Evolutionary conservation across 2,888 invertebrate genomes (phyloP).

Genomic region (Rhagonycha lutea): DNA sequence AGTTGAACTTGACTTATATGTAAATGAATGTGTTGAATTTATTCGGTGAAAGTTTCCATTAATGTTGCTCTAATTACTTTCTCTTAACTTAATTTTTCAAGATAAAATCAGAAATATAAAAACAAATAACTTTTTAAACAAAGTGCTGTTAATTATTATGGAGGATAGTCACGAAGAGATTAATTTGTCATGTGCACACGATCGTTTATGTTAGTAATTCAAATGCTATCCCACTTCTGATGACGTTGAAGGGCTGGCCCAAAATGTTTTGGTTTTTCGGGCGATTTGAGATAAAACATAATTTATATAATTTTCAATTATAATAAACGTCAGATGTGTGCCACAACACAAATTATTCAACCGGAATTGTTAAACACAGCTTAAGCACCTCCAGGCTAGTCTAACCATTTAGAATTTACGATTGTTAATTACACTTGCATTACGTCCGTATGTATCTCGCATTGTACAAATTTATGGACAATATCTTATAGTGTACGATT

Average conservation of each 20-base stretch:
- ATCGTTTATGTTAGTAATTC: neutral
- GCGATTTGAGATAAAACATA: neutral
- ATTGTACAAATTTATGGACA: neutral
- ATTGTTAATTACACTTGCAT: conserved; percentile 4
- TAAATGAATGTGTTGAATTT: neutral
- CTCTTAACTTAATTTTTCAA: neutral
- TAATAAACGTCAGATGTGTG: neutral
- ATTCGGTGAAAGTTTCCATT: neutral
- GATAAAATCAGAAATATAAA: neutral
- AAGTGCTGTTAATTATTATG: neutral
- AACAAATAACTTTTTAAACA: neutral
- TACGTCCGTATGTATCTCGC: neutral
- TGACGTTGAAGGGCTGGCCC: neutral
- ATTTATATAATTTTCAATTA: neutral
- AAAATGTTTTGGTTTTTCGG: neutral
- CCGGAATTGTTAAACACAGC: neutral
- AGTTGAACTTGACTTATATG: neutral
- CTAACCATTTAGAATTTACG: neutral
- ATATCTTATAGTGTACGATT: conserved; percentile 1
- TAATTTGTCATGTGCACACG: neutral
- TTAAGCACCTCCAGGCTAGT: neutral
- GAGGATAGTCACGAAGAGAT: neutral
- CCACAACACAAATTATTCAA: neutral
- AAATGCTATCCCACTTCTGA: neutral
- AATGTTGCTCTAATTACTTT: neutral